Evolutionary conservation across 2,113 vertebrate species (phyloP).

Genomic region (Urocolius indicus): DNA sequence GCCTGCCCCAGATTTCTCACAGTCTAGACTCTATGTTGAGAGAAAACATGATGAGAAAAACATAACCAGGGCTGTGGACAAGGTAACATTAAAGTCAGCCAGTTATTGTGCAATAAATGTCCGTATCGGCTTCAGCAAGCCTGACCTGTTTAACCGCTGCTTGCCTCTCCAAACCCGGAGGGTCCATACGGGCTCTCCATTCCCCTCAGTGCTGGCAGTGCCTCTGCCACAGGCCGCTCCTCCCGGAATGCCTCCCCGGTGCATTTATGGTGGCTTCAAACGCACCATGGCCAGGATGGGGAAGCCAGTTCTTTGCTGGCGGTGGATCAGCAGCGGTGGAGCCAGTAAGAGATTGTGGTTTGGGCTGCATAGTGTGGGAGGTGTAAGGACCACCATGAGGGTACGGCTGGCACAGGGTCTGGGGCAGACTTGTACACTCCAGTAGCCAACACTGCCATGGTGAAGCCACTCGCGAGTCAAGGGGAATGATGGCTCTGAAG

Average conservation of each 20-base stretch:
- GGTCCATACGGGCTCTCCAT: rapidly evolving
- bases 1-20: constrained; percentile 27
- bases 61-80: neutral
- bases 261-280: neutral
- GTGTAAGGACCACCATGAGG: rapidly evolving
- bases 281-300: rapidly evolving
- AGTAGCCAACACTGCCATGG: rapidly evolving
- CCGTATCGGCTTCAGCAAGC: neutral
- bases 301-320: rapidly evolving
- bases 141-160: neutral
- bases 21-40: neutral
- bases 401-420: rapidly evolving
- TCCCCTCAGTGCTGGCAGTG: neutral
- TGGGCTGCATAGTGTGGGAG: neutral
- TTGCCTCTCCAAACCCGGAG: neutral
- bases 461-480: rapidly evolving
- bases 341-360: neutral
- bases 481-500: rapidly evolving
- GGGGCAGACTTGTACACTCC: rapidly evolving
- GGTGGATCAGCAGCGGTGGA: neutral
- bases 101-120: constrained; percentile 8
- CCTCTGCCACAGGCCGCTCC: neutral
- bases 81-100: neutral
- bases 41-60: constrained; percentile 50
- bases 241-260: neutral